These are phyloP conservation scores for Catharus fuscescens DNA, from an alignment of 2,113 vertebrate species.

Conservation along the genomic window DNA sequence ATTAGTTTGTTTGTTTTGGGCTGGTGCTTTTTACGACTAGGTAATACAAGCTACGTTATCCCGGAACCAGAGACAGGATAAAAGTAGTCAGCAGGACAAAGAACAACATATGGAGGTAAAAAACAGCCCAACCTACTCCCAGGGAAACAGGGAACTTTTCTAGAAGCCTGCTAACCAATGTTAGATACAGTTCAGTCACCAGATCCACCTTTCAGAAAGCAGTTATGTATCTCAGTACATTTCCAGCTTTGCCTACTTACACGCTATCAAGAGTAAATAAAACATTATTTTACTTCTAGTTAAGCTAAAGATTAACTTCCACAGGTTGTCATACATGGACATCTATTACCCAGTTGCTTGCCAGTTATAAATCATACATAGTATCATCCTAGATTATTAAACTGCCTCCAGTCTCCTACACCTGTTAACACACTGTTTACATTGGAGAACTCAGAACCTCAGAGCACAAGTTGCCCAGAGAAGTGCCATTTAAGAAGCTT, in stretches of 20 bases:
- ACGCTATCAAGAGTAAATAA: background rate
- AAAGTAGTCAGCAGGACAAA: background rate
- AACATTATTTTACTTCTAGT: background rate
- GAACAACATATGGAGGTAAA: fast-evolving
- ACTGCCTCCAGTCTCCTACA: background rate
- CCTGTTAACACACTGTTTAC: background rate
- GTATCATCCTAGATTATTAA: background rate
- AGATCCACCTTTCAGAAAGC: background rate
- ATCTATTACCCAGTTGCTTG: background rate
- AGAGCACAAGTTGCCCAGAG: background rate
- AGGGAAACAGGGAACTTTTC: background rate
- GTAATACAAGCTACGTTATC: background rate
- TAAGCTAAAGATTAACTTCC: background rate
- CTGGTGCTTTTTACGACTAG: background rate
- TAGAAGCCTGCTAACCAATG: background rate
- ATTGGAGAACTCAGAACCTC: background rate
- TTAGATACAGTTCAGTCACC: background rate
- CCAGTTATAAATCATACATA: background rate
- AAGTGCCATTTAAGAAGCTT: background rate
- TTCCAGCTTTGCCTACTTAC: background rate
- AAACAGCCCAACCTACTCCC: background rate
- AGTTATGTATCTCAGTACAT: background rate
- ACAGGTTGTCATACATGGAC: background rate
- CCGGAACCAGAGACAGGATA: background rate
- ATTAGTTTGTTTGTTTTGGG: background rate